Base-by-base conservation (phyloP, 2,797 vertebrate species). In the Fistularia tabacaria region DNA sequence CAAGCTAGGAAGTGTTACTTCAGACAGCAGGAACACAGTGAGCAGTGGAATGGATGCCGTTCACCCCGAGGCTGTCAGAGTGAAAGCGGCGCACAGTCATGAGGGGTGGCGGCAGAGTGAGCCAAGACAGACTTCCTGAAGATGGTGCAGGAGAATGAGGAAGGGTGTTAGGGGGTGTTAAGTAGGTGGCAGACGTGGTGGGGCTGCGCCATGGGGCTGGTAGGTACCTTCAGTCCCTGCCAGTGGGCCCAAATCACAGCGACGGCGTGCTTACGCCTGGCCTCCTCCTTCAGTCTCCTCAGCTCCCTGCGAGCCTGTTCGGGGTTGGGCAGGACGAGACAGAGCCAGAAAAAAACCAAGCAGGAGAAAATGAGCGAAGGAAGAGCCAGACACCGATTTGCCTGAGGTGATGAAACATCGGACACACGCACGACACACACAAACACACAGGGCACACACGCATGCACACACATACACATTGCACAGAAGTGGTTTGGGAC, bases 161-260 rank as follows among this genome's bases (percentile, higher is more conserved):
- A 57, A 51, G 74, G 76, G 62, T 59, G 47, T 60, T 11, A 55
- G 66, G 57, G 71, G 64, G 51, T 51, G 58, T 42, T 44, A 63
- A 67, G 64, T 52, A 43, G 71, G 59, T 65, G 68, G 67, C 8
- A 56, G 76, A 13, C 14, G 43, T 36, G 59, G 52, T 59, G 64
- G 65, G 66, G 75, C 75, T 76, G 49, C 1, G 55, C 74, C 45
- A 13, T 59, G 76, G 79, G 79, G 71, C 75, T 58, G 64, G 69
- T 52, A 54, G 83, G 90, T 98, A 99, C 97, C 97, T 99, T 96
- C 74, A 99, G 93, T 98, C 97, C 97, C 93, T 97, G 94, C 97
- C 97, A 99, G 93, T 90, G 98, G 94, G 96, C 97, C 97, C 97
- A 99, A 94, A 99, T 99, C 91, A 99, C 93, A 87, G 95, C 96